phyloP scores from a whole-genome alignment of 2,797 vertebrate genomes.

The Dipus sagitta region DNA sequence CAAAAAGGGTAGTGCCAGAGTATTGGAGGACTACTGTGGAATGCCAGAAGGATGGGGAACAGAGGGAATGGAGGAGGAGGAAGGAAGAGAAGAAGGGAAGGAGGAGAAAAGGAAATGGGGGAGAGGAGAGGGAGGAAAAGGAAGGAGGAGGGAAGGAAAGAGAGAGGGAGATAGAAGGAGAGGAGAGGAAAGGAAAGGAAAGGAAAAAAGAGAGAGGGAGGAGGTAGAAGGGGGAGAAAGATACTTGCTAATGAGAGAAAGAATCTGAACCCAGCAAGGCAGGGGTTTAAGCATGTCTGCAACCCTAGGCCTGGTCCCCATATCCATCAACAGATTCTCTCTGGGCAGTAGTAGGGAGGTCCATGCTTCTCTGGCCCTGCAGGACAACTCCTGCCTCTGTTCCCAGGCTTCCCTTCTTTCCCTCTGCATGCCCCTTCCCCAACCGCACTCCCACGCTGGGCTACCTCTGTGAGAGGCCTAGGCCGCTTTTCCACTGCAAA shows the following conservation, averaged over 20 bases:
- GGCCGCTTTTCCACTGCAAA: slow-evolving; percentile 96
- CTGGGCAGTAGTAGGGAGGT: background rate
- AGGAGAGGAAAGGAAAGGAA: no score
- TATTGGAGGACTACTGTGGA: no score
- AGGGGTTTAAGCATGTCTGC: background rate
- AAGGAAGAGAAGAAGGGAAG: no score
- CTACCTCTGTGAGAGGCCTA: slow-evolving; percentile 95
- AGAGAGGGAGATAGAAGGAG: no score
- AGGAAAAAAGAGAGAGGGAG: background rate
- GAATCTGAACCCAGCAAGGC: background rate
- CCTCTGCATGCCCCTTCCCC: background rate
- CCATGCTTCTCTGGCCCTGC: background rate
- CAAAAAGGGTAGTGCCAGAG: background rate
- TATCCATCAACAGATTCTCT: background rate
- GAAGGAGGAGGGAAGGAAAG: no score
- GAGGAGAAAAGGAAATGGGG: no score
- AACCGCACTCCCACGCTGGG: background rate
- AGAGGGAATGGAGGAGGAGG: no score
- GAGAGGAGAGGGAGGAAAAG: no score
- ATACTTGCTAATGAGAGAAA: background rate
- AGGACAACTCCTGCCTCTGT: background rate
- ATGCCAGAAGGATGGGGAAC: no score
- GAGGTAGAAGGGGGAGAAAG: background rate
- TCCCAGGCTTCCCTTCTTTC: background rate
- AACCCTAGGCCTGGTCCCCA: background rate